Percentiles rank a stretch among this genome's conserved stretches.
phyloP scores from a whole-genome alignment of 2,113 vertebrate genomes.

The Syngnathus typhle region DNA sequence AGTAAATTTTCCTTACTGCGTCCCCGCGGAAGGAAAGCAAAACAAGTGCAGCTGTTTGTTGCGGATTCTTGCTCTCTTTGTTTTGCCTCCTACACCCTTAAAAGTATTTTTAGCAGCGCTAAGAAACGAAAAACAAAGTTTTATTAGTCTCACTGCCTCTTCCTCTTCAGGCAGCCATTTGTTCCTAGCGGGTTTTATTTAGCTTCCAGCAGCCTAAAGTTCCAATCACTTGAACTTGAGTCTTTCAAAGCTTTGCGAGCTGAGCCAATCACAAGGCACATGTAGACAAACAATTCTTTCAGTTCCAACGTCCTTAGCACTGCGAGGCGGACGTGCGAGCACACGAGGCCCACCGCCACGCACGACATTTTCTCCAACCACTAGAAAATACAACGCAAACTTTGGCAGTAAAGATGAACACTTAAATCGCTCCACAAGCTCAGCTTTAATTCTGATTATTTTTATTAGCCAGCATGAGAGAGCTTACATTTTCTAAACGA shows the following conservation, averaged over 20 bases:
- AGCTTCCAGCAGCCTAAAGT: slow-evolving; percentile 35
- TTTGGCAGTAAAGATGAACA: no score
- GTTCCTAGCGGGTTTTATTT: slow-evolving; percentile 44
- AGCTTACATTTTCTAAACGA: not conserved
- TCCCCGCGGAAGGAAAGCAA: not conserved
- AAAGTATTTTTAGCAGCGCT: slow-evolving; percentile 47
- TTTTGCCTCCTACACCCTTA: slow-evolving; percentile 20
- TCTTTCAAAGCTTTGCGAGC: not conserved
- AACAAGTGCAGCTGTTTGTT: slow-evolving; percentile 19
- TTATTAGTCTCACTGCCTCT: slow-evolving; percentile 4
- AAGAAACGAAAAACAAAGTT: slow-evolving; percentile 46
- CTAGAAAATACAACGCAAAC: not conserved
- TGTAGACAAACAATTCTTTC: no score
- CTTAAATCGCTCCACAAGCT: not conserved
- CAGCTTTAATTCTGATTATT: not conserved
- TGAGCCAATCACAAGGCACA: not conserved
- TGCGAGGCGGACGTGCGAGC: not conserved
- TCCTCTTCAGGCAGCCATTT: slow-evolving; percentile 33
- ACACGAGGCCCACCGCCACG: not conserved
- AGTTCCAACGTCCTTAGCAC: no score
- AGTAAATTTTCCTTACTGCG: not conserved
- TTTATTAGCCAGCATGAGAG: not conserved
- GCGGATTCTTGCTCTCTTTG: slow-evolving; percentile 15
- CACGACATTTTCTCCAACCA: not conserved
- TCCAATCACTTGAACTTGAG: not conserved